Conservation (phyloP, 2,113 vertebrate species). For the Stigmatopora nigra region DNA sequence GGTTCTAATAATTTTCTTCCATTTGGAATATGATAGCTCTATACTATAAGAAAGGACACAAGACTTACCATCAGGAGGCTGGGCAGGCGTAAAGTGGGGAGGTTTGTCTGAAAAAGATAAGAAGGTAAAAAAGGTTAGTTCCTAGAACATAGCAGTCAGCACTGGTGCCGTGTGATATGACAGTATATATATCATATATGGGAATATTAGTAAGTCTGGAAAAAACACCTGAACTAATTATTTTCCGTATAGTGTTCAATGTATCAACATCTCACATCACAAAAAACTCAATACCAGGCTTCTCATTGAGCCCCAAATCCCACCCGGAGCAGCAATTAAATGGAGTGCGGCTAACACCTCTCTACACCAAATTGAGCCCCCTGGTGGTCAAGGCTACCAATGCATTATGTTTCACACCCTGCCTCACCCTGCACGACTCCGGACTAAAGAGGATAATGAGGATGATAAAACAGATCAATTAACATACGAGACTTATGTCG, state of each 20-base stretch:
- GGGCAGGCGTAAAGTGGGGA: constrained; percentile 77
- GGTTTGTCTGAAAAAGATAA: constrained; percentile 87
- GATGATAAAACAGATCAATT: constrained; percentile 63
- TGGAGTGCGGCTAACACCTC: constrained; percentile 19
- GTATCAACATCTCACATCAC: background rate
- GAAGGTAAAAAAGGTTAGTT: constrained; percentile 60
- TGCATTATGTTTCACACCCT: constrained; percentile 24
- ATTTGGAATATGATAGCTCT: constrained; percentile 33
- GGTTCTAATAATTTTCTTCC: background rate
- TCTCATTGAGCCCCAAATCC: constrained; percentile 4
- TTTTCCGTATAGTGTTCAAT: background rate
- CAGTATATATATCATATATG: no score
- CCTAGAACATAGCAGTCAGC: constrained; percentile 40
- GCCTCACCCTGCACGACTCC: constrained; percentile 23
- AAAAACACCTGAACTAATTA: no score
- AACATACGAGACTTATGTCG: constrained; percentile 38
- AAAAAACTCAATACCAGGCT: background rate
- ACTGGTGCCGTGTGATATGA: constrained; percentile 21
- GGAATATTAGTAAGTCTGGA: no score
- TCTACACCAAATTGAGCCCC: constrained; percentile 41
- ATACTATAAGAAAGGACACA: constrained; percentile 33
- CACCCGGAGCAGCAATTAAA: constrained; percentile 3
- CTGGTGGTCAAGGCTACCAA: constrained; percentile 41
- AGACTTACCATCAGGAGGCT: constrained; percentile 87
- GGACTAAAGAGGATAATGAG: constrained; percentile 56